These are phyloP conservation scores for Ornithoptera priamus DNA, from an alignment of 2,888 invertebrate species.

Conservation along the genomic window DNA sequence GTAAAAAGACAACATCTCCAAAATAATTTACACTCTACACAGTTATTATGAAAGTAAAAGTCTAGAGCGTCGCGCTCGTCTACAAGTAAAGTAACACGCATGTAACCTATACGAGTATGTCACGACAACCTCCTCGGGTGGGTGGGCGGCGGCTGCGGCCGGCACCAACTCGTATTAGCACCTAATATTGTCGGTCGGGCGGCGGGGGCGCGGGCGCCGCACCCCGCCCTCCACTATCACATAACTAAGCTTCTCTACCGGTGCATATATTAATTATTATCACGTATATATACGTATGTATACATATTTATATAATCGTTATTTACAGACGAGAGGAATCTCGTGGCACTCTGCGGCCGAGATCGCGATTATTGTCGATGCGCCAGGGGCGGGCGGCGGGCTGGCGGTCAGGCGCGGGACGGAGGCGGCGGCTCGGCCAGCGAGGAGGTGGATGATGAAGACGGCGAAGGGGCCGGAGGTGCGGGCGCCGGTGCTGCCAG, in stretches of 20 bases:
- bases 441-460: conserved; percentile 83
- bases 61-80: conserved; percentile 66
- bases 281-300: conserved; percentile 76
- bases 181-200: conserved; percentile 79
- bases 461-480: conserved; percentile 76
- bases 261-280: conserved; percentile 74
- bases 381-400: conserved; percentile 77
- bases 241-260: conserved; percentile 77
- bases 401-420: conserved; percentile 79
- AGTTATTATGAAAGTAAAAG: conserved; percentile 56
- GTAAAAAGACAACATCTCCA: conserved; percentile 57
- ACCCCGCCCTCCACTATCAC: conserved; percentile 69
- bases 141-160: conserved; percentile 38
- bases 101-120: conserved; percentile 39
- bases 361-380: conserved; percentile 75
- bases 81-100: conserved; percentile 71
- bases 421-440: conserved; percentile 79
- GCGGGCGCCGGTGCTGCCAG: conserved; percentile 64
- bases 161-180: conserved; percentile 76
- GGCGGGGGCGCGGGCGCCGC: conserved; percentile 47
- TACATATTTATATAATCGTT: conserved; percentile 68
- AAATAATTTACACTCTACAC: conserved; percentile 72
- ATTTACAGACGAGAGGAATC: conserved; percentile 70
- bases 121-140: no score
- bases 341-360: conserved; percentile 59